Evolutionary conservation across 2,888 invertebrate genomes (phyloP), one percentile per base, ranked within the genome.

Genomic region (Clistopyga incitator): DNA sequence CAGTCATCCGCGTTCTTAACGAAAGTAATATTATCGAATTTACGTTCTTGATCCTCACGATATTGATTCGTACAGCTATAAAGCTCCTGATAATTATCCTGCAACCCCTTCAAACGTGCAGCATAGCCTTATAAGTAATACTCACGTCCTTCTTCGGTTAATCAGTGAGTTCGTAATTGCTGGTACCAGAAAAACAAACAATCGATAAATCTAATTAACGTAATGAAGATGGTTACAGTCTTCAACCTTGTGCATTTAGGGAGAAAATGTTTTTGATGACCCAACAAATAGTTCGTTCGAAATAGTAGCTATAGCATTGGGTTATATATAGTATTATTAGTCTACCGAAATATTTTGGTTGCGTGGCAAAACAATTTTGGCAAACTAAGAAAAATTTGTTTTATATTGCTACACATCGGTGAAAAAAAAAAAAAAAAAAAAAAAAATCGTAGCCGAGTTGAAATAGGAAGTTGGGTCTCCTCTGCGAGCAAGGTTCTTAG

Each of bases 21-120:
- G 70, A 77, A 84, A 85, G 84, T 85, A 85, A 82, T 84, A 84
- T 82, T 82, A 86, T 85, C 84, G 85, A 82, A 78, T 82, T 84
- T 81, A 72, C 61, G 70, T 84, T 80, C 78, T 67, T 59, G 50
- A 47, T 80, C 72, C 65, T 65, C 56, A 13, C 68, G 34, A 45
- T 61, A 80, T 81, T 72, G 82, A 85, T 78, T 78, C 70, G 45
- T 75, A 52, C 72, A 45, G n/a, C 25, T 3, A 56, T 18, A 29
- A 25, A 70, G 56, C 45, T 76, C 70, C 45, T 42, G 15, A 56
- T 29, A 20, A 67, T 20, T 38, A 42, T 42, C 18, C 59, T 29
- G 20, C 42, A 18, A 65, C 8, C 34, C 29, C 13, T 42, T 15
- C 4, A 18, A 42, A 18, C 11, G 20, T 65, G 13, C 15, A 65